Conservation (phyloP, 2,888 invertebrate species). For the Drosophila nr. perissopoda region DNA sequence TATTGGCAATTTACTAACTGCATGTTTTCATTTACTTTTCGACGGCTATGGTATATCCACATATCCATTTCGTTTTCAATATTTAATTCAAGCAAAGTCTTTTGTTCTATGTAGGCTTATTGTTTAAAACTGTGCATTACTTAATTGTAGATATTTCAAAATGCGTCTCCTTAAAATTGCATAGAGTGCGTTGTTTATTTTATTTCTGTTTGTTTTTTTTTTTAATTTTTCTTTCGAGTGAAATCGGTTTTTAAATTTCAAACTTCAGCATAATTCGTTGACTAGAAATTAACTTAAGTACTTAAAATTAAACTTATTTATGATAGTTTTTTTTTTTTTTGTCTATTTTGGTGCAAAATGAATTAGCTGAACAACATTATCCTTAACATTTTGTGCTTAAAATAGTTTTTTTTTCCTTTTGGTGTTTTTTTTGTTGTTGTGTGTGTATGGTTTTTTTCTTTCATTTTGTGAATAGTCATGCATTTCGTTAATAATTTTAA, state of each 20-base stretch:
- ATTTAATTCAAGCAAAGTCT: conserved; percentile 73
- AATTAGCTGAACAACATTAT: conserved; percentile 43
- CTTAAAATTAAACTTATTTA: conserved; percentile 57
- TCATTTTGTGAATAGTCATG: conserved; percentile 17
- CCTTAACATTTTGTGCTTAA: conserved; percentile 44
- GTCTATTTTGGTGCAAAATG: conserved; percentile 59
- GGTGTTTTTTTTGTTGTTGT: conserved; percentile 21
- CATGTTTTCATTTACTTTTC: conserved; percentile 56
- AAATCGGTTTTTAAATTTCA: conserved; percentile 29
- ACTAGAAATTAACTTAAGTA: conserved; percentile 80
- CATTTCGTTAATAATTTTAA: conserved; percentile 14
- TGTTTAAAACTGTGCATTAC: conserved; percentile 72
- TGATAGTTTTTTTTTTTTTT: conserved; percentile 21
- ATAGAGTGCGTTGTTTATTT: conserved; percentile 54
- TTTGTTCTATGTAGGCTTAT: conserved; percentile 66
- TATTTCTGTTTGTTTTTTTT: conserved; percentile 13
- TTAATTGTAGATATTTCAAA: conserved; percentile 58
- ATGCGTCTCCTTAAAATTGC: conserved; percentile 67
- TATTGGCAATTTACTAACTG: conserved; percentile 80
- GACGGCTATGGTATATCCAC: conserved; percentile 30
- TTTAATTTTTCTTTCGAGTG: conserved; percentile 35
- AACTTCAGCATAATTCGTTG: conserved; percentile 80
- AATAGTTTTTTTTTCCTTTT: conserved; percentile 31
- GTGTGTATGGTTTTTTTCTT: conserved; percentile 9
- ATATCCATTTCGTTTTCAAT: conserved; percentile 46